These are phyloP conservation scores for Erebia epiphron DNA, from an alignment of 2,888 invertebrate genomes.

Conservation along the genomic window DNA sequence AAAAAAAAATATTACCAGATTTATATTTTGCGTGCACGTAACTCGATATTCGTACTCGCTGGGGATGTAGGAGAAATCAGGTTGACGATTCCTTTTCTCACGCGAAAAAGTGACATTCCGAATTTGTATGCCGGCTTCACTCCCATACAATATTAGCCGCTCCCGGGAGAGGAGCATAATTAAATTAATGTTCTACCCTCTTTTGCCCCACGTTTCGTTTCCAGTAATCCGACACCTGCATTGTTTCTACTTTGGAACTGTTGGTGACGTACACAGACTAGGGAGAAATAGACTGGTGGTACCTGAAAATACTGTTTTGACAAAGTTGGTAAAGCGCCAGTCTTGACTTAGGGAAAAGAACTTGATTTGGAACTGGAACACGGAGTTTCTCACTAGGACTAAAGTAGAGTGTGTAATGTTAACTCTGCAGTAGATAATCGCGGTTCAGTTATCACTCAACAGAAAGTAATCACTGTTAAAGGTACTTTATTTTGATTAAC, in stretches of 20 bases:
- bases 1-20: conserved; percentile 53
- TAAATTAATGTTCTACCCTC: conserved; percentile 81
- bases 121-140: conserved; percentile 72
- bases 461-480: too few relatives aligned
- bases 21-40: conserved; percentile 67
- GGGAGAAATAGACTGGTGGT: not conserved
- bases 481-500: too few relatives aligned
- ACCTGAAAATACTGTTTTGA: not conserved
- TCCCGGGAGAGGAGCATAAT: conserved; percentile 76
- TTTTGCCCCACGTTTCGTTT: conserved; percentile 61
- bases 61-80: conserved; percentile 75
- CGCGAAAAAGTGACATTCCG: conserved; percentile 78
- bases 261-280: conserved; percentile 29
- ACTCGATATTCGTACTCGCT: conserved; percentile 65
- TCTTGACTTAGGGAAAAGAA: too few relatives aligned
- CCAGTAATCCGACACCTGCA: conserved; percentile 80
- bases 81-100: conserved; percentile 78
- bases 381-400: too few relatives aligned
- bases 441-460: too few relatives aligned
- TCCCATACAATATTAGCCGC: conserved; percentile 76
- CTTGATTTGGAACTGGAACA: too few relatives aligned
- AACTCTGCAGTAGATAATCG: too few relatives aligned
- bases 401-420: too few relatives aligned
- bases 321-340: too few relatives aligned
- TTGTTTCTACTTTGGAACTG: conserved; percentile 56